Percentiles rank a stretch among this genome's conserved stretches.
These are phyloP conservation scores for Glossophaga mutica DNA, from an alignment of 2,797 vertebrate genomes.

Conservation along the genomic window DNA sequence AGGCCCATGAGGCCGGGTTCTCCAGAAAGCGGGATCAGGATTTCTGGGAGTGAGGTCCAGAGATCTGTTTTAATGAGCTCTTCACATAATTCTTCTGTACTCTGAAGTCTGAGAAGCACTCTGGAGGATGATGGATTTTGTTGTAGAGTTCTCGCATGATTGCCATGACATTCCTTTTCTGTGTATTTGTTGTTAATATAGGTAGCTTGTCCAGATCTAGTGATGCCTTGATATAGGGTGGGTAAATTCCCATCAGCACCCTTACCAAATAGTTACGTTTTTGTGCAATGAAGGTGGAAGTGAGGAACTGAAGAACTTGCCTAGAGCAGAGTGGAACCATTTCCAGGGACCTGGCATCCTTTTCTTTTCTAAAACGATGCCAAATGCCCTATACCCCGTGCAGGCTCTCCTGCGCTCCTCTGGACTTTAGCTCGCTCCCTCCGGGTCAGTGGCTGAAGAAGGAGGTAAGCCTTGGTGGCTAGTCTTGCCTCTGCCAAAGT, in stretches of 20 bases:
- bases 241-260: neutral
- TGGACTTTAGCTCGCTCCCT: neutral
- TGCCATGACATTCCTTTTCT: neutral
- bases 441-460: neutral
- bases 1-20: neutral
- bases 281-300: neutral
- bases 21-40: neutral
- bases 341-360: neutral
- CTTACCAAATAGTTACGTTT: neutral
- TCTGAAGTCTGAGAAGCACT: neutral
- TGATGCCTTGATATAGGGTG: neutral
- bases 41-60: neutral
- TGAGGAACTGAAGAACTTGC: neutral
- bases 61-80: neutral
- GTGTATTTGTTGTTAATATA: neutral
- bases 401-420: neutral
- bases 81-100: neutral
- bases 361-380: neutral
- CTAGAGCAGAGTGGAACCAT: neutral
- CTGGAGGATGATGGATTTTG: neutral
- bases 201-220: neutral
- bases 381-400: rapidly evolving
- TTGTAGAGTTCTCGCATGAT: neutral
- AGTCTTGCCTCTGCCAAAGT: neutral
- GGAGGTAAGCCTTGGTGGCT: neutral